Evolutionary conservation across 2,113 vertebrate species (phyloP).

Genomic region (Willisornis vidua): DNA sequence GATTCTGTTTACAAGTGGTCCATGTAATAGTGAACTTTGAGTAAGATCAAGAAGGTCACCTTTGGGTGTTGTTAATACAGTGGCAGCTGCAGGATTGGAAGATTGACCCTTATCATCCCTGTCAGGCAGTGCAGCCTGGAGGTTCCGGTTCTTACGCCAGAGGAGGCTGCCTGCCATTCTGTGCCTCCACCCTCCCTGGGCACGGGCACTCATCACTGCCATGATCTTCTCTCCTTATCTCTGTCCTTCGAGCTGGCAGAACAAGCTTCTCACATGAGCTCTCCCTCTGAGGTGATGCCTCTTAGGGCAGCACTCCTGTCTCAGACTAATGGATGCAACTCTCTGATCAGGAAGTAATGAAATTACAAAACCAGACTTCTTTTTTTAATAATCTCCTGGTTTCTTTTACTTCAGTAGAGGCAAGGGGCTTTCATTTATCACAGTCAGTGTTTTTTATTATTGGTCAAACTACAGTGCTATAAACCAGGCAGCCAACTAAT

Average conservation of each 20-base stretch:
- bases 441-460: neutral
- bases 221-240: neutral
- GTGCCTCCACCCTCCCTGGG: accelerated
- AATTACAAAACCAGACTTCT: neutral
- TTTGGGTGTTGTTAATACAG: neutral
- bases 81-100: neutral
- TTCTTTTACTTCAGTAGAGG: neutral
- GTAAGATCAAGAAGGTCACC: neutral
- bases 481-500: neutral
- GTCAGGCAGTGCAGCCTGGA: neutral
- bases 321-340: neutral
- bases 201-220: accelerated
- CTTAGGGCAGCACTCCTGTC: neutral
- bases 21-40: neutral
- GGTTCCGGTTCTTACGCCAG: neutral
- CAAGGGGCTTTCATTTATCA: neutral
- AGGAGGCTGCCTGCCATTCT: neutral
- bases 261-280: accelerated
- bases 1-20: neutral
- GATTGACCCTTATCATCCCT: neutral
- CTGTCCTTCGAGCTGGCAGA: neutral
- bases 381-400: neutral
- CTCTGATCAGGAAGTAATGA: neutral
- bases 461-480: neutral
- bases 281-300: accelerated